phyloP scores from a whole-genome alignment of 2,113 vertebrate species.

The Podarcis muralis region DNA sequence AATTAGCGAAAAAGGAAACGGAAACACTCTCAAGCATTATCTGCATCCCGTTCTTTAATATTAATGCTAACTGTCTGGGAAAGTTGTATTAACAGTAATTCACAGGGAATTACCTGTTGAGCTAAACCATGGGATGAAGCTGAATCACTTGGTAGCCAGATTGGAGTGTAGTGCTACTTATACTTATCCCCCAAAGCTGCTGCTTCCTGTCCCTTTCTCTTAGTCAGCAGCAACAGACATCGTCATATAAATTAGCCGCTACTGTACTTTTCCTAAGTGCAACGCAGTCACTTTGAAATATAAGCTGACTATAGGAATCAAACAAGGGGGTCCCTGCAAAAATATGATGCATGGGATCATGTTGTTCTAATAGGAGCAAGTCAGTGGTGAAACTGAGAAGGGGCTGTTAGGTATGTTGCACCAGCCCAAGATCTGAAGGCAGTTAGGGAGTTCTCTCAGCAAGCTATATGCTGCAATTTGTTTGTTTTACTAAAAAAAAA shows the following conservation, averaged over 20 bases:
- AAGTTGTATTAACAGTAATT: background rate
- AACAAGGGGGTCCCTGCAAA: background rate
- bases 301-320: background rate
- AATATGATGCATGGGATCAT: background rate
- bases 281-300: background rate
- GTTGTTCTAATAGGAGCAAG: background rate
- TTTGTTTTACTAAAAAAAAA: too few species aligned
- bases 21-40: background rate
- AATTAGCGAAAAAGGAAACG: conserved; percentile 5
- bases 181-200: too few species aligned
- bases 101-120: background rate
- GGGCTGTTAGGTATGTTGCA: background rate
- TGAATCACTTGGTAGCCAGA: background rate
- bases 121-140: background rate
- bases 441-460: background rate
- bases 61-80: background rate
- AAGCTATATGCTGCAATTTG: background rate
- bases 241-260: background rate
- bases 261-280: background rate
- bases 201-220: background rate
- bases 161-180: background rate
- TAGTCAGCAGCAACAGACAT: background rate
- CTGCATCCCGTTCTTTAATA: background rate
- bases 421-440: too few species aligned
- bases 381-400: background rate